These are phyloP conservation scores for Hecatera dysodea DNA, from an alignment of 2,888 invertebrate species.

Conservation along the genomic window DNA sequence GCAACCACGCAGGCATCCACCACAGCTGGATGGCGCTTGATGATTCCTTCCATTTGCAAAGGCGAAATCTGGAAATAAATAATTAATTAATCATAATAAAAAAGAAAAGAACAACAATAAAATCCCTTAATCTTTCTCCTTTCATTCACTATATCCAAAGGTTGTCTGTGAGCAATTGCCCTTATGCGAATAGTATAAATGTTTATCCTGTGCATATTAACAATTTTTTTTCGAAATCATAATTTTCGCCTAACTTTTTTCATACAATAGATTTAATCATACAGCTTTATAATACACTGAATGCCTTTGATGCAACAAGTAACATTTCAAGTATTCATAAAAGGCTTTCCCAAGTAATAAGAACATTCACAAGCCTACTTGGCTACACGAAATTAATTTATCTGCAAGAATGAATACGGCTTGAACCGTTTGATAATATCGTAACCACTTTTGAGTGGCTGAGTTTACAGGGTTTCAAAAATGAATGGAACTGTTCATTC, in stretches of 20 bases:
- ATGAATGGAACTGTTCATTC: slow-evolving; percentile 39
- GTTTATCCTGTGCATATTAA: no score
- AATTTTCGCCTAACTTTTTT: not conserved
- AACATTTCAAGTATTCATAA: slow-evolving; percentile 19
- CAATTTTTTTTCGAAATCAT: not conserved
- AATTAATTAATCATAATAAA: not conserved
- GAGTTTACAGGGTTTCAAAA: slow-evolving; percentile 30
- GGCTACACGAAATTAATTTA: slow-evolving; percentile 45
- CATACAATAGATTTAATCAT: not conserved
- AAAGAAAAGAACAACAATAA: not conserved
- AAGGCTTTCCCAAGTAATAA: slow-evolving; percentile 18
- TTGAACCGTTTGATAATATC: slow-evolving; percentile 41
- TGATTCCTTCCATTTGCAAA: slow-evolving; percentile 72
- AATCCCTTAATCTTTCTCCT: not conserved
- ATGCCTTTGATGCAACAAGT: slow-evolving; percentile 4
- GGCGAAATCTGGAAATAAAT: slow-evolving; percentile 71
- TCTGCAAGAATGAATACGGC: slow-evolving; percentile 28
- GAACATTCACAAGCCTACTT: slow-evolving; percentile 31
- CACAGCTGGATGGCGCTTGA: slow-evolving; percentile 72
- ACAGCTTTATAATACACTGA: not conserved
- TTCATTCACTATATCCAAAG: no score
- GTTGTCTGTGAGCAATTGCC: no score
- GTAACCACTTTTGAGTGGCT: slow-evolving; percentile 29
- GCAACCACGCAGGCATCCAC: slow-evolving; percentile 73
- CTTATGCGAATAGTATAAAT: no score